Evolutionary conservation across 2,797 vertebrate species (phyloP), one percentile per base, ranked within the genome.

Genomic region (Morelia viridis): DNA sequence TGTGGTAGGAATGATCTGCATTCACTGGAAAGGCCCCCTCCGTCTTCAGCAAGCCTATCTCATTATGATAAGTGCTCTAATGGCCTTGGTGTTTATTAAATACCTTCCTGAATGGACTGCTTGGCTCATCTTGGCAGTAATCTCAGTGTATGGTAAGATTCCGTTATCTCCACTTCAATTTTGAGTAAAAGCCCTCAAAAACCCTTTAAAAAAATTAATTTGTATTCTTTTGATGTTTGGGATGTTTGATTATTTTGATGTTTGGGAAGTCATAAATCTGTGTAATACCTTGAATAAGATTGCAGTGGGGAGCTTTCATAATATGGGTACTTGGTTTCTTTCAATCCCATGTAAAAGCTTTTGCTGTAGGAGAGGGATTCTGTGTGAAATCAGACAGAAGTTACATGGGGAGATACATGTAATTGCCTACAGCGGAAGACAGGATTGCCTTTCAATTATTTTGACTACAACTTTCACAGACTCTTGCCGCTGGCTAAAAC

Each of bases 61-160:
- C 96, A 99, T 99, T 95, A 99, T 99, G 99, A 99, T 99, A 97
- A 99, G 99, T 0, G 99, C 99, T 95, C 98, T 99, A 96, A 99
- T 99, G 99, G 99, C 99, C 31, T 98, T 99, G 95, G 99, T 99
- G 88, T 99, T 99, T 97, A 99, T 99, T 96, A 99, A 99, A 95
- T 99, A 99, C 96, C 98, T 99, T 95, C 99, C 99, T 0, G 99
- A 99, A 95, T 99, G 99, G 99, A 99, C 99, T 4, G 98, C 99
- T 0, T 99, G 99, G 99, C 98, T 99, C 96, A 99, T 99, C 96
- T 96, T 99, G 95, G 99, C 98, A 24, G 98, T 98, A 94, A 99
- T 99, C 96, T 99, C 99, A 8, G 98, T 99, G 94, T 99, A 99
- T 64, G 99, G 99, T 99, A 98, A 98, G 97, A 93, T 26, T 91